Conservation (phyloP, 2,113 vertebrate genomes). For the Falcunculus frontatus region DNA sequence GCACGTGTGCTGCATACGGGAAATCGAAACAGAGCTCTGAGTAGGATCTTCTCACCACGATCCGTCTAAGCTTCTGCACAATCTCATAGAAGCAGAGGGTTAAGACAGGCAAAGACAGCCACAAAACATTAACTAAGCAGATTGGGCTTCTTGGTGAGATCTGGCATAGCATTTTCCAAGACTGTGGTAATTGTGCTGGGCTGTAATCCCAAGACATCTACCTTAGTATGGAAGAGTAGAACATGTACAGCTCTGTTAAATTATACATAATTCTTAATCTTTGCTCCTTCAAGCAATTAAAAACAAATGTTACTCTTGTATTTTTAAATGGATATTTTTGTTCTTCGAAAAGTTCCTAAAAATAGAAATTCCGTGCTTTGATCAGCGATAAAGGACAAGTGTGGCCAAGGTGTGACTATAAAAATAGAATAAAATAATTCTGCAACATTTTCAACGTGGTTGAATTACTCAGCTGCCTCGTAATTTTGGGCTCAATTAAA, state of each 20-base stretch:
- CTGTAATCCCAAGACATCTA: background rate
- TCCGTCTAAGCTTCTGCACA: background rate
- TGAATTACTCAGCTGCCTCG: background rate
- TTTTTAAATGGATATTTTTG: background rate
- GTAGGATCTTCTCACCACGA: background rate
- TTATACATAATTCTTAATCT: background rate
- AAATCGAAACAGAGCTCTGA: background rate
- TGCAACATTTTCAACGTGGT: background rate
- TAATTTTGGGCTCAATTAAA: background rate
- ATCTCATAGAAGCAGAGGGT: background rate
- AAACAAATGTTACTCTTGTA: background rate
- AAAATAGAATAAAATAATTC: background rate
- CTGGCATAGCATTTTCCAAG: background rate
- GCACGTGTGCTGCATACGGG: accelerated
- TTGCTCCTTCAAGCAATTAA: background rate
- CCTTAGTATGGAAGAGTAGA: background rate
- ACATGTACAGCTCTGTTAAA: background rate
- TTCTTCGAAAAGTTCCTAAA: background rate
- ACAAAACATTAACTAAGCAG: background rate
- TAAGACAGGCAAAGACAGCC: background rate
- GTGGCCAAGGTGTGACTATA: background rate
- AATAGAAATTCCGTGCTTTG: background rate
- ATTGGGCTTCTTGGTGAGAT: background rate
- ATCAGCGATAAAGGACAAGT: background rate
- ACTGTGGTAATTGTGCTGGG: background rate